Evolutionary conservation across 2,797 vertebrate genomes (phyloP), one percentile per base, ranked within the genome.

Genomic region (Erethizon dorsatum): DNA sequence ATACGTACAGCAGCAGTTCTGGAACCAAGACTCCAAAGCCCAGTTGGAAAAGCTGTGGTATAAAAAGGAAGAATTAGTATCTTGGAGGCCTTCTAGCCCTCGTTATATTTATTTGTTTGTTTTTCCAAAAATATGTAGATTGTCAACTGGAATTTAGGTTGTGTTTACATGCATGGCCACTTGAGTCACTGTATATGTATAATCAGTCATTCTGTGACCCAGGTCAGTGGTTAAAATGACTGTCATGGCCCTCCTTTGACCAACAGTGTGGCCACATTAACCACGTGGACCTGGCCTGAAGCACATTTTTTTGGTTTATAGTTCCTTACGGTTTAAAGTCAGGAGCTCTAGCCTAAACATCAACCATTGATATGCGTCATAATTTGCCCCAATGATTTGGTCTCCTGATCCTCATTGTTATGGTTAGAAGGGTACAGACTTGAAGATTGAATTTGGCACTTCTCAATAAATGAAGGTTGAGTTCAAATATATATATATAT

Each of bases 131-230:
- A n/a, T 28, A 26, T 93, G 37, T 87, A n/a, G 57, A 24, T 80
- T 61, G 54, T 94, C 92, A 96, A 45, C 93, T 98, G 94, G 96
- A 93, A 97, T 96, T 91, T 88, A 95, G 41, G n/a, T 84, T 78
- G 86, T 71, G 18, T 91, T 94, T 61, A 52, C 78, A 52, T 26
- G 57, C 45, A 57, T 83, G 69, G 59, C 93, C 79, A 56, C 78
- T 88, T 22, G 14, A 83, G 73, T 96, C 73, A 37, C 37, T 54
- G 56, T 57, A 28, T 47, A 47, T 26, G 41, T 31, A 24, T 41
- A 78, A 0, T 83, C 61, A 65, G 33, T 94, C 93, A 75, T 59
- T 75, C 28, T 26, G 17, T 90, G 45, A 65, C 59, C 37, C 11
- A 20, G 61, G n/a, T 95, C 80, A 47, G 73, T 67, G 79, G 31